phyloP scores from a whole-genome alignment of 2,888 invertebrate genomes.

The Dendrolimus houi region DNA sequence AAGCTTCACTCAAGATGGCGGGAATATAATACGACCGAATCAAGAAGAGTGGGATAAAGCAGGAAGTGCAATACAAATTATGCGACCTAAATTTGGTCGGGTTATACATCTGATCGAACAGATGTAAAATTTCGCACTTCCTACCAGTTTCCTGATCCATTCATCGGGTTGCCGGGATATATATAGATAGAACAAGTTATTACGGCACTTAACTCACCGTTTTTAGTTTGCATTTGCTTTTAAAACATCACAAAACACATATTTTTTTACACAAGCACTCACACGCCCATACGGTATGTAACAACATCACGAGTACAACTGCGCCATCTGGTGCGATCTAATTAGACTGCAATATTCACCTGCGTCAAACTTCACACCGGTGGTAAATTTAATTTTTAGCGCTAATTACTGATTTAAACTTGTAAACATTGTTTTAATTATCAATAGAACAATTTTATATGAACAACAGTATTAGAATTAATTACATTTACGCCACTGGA shows the following conservation, averaged over 20 bases:
- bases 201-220: conserved; percentile 53
- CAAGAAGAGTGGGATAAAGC: conserved; percentile 28
- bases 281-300: conserved; percentile 71
- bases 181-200: conserved; percentile 16
- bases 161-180: conserved; percentile 26
- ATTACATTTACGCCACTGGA: not conserved
- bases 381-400: conserved; percentile 30
- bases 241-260: conserved; percentile 69
- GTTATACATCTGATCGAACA: conserved; percentile 64
- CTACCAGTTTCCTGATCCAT: conserved; percentile 49
- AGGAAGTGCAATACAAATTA: conserved; percentile 36
- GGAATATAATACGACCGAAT: conserved; percentile 52
- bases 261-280: conserved; percentile 70
- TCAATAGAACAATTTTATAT: not conserved
- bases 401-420: conserved; percentile 23
- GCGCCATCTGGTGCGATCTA: conserved; percentile 62
- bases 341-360: conserved; percentile 34
- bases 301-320: conserved; percentile 71
- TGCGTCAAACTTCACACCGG: conserved; percentile 48
- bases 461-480: not conserved
- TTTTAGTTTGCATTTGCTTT: conserved; percentile 53
- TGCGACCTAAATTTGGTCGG: conserved; percentile 55
- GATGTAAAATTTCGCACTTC: conserved; percentile 63
- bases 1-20: conserved; percentile 70
- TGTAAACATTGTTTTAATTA: conserved; percentile 18